Evolutionary conservation across 2,113 vertebrate genomes (phyloP).

Genomic region (Ia io): DNA sequence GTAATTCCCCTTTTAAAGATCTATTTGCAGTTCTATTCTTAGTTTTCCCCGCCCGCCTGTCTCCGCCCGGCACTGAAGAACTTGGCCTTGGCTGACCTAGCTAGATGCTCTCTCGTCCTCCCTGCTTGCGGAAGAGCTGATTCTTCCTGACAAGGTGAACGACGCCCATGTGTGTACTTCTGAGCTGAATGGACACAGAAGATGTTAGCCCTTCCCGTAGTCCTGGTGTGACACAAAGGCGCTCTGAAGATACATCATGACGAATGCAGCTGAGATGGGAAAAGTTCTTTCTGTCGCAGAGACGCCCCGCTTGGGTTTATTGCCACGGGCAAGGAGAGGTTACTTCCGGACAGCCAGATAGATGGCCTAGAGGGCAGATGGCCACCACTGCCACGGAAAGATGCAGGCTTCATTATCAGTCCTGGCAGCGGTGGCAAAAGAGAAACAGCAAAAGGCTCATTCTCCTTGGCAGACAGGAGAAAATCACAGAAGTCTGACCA

Average conservation of each 20-base stretch:
- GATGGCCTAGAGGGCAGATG: not conserved
- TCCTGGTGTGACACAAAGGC: not conserved
- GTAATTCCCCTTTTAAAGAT: not conserved
- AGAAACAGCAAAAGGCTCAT: not conserved
- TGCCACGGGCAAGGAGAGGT: not conserved
- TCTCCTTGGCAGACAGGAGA: not conserved
- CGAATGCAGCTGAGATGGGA: not conserved
- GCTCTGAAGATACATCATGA: not conserved
- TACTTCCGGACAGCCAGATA: not conserved
- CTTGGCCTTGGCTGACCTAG: not conserved
- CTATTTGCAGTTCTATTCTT: not conserved
- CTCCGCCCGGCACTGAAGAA: not conserved
- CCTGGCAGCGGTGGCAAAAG: not conserved
- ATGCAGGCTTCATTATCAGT: not conserved
- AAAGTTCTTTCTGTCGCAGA: not conserved
- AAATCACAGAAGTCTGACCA: not conserved
- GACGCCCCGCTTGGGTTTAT: not conserved
- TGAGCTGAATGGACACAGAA: not conserved
- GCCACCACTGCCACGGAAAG: not conserved
- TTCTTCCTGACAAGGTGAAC: constrained; percentile 42
- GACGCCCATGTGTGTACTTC: not conserved
- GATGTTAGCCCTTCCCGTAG: not conserved
- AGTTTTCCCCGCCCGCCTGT: not conserved
- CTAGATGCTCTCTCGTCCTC: not conserved
- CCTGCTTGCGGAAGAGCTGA: not conserved